Conservation (phyloP, 2,113 vertebrate genomes). For the Cyphomyrus discorhynchus region DNA sequence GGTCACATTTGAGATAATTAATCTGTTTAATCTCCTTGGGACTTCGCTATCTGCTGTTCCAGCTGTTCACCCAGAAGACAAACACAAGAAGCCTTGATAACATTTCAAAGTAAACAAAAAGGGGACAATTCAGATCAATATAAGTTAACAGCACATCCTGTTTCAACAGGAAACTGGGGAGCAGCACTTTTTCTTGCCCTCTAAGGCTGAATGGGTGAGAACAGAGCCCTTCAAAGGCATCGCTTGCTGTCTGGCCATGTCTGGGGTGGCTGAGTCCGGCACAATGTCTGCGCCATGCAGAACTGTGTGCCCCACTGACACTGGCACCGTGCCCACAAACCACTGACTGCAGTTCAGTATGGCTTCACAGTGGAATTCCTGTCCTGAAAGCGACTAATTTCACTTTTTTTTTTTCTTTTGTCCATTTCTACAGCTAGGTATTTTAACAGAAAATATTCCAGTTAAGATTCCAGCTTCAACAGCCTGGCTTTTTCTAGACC, state of each 20-base stretch:
- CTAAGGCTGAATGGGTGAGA: conserved; percentile 20
- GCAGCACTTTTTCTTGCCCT: not conserved
- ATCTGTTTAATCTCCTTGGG: not conserved
- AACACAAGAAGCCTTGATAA: not conserved
- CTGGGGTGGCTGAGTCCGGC: not conserved
- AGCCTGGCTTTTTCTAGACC: not conserved
- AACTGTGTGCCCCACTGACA: not conserved
- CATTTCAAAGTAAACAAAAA: conserved; percentile 14
- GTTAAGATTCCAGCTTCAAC: not conserved
- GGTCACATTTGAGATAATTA: not conserved
- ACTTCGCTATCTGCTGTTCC: not conserved
- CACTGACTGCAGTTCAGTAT: not conserved
- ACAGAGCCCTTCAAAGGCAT: conserved; percentile 53
- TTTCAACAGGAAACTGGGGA: conserved; percentile 1
- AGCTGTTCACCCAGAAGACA: conserved; percentile 11
- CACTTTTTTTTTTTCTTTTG: too few species aligned
- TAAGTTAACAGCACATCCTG: conserved; percentile 5
- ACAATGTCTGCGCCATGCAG: not conserved
- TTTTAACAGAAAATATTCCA: not conserved
- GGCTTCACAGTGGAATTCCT: not conserved
- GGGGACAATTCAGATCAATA: conserved; percentile 1
- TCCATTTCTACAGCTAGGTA: not conserved
- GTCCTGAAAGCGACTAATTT: not conserved
- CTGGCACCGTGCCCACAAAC: not conserved
- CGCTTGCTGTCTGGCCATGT: conserved; percentile 23